Evolutionary conservation across 2,888 invertebrate genomes (phyloP).

Genomic region (Rugalucina vietnamica): DNA sequence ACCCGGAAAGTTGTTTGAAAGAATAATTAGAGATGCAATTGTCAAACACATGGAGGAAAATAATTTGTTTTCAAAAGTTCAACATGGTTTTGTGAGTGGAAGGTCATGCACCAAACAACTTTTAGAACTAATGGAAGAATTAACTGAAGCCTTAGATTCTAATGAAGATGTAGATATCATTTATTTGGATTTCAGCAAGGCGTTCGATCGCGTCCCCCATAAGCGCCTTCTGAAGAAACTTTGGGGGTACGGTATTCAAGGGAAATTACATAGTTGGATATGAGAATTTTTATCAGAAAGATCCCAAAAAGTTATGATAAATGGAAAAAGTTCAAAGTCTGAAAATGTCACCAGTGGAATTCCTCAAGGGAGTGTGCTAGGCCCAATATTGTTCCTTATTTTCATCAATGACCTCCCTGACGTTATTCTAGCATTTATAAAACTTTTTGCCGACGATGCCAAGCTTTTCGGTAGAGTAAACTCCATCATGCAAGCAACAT

Average conservation of each 20-base stretch:
- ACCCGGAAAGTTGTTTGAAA: not conserved
- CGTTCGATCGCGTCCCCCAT: not conserved
- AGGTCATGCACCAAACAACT: not conserved
- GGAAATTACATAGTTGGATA: not conserved
- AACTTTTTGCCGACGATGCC: conserved; percentile 1
- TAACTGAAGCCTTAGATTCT: not conserved
- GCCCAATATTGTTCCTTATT: not conserved
- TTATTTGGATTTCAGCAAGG: not conserved
- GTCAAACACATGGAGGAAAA: not conserved
- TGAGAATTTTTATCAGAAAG: not conserved
- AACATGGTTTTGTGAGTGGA: not conserved
- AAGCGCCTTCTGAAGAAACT: not conserved
- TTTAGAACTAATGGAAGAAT: not conserved
- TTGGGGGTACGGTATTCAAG: not conserved
- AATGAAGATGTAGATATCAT: not conserved
- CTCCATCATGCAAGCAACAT: not conserved
- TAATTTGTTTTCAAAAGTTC: not conserved
- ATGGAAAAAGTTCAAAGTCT: not conserved
- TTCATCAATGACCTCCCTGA: conserved; percentile 11
- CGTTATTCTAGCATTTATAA: not conserved
- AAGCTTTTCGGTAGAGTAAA: not conserved
- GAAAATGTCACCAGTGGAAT: not conserved
- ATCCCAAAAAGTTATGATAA: not conserved
- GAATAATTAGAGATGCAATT: not conserved
- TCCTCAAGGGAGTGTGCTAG: not conserved